These are phyloP conservation scores for Eurypyga helias DNA, from an alignment of 2,113 vertebrate species.

Conservation along the genomic window DNA sequence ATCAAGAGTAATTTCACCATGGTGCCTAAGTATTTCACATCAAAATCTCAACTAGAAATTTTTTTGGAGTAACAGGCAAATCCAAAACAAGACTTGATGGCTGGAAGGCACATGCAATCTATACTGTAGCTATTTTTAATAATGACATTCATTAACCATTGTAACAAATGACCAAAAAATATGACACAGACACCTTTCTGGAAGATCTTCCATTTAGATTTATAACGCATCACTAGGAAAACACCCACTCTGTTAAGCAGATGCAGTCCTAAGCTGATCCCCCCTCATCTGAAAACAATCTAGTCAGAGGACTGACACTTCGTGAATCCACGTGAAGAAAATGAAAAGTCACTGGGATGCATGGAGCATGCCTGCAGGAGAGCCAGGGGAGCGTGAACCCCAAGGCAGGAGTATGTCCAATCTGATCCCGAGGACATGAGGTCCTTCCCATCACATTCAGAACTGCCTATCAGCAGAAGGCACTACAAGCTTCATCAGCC, in stretches of 20 bases:
- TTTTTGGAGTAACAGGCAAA: background rate
- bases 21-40: accelerated
- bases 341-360: background rate
- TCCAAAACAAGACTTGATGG: background rate
- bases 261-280: background rate
- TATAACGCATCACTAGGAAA: background rate
- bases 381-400: background rate
- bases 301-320: background rate
- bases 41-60: background rate
- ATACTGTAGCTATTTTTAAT: background rate
- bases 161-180: background rate
- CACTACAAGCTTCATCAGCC: background rate
- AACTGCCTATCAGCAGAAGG: background rate
- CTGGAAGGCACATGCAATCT: background rate
- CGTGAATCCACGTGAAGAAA: background rate
- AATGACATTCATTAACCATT: background rate
- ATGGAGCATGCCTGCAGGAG: accelerated
- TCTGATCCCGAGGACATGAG: background rate
- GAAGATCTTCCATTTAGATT: accelerated
- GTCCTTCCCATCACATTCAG: background rate
- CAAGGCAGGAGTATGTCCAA: background rate
- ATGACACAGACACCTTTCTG: background rate
- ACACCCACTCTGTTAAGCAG: background rate
- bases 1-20: background rate
- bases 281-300: background rate